phyloP scores from a whole-genome alignment of 2,113 vertebrate species.

The Ceratotherium simum region DNA sequence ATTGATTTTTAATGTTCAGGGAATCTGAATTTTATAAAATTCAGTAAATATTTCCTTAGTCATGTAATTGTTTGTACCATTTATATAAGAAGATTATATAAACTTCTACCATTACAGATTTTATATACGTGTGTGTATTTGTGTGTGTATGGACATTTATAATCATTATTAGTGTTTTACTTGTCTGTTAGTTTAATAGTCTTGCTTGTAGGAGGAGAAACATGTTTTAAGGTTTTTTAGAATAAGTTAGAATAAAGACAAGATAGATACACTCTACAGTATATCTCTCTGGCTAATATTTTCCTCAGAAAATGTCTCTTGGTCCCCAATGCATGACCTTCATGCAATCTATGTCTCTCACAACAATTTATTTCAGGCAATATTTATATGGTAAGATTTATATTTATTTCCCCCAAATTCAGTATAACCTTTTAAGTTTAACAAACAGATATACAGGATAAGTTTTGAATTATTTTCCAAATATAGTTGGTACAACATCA shows the following conservation, averaged over 20 bases:
- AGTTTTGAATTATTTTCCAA: slow-evolving; percentile 6
- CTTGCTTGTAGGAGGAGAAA: not conserved
- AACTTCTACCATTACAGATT: not conserved
- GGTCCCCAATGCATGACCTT: not conserved
- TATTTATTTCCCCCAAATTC: not conserved
- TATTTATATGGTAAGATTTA: not conserved
- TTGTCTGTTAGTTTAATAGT: not conserved
- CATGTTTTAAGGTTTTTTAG: not conserved
- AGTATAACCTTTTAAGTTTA: not conserved
- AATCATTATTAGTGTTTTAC: not conserved
- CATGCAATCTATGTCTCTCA: not conserved
- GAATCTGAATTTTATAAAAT: not conserved
- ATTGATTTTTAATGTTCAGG: not conserved
- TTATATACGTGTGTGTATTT: not conserved
- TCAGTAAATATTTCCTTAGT: not conserved
- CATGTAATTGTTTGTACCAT: not conserved
- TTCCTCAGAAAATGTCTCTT: not conserved
- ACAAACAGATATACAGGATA: not conserved
- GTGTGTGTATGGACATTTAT: not conserved
- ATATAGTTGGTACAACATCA: not conserved
- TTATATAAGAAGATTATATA: not conserved
- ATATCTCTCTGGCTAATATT: not conserved
- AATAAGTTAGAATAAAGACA: not conserved
- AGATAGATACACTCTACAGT: not conserved
- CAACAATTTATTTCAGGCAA: not conserved